These are phyloP conservation scores for Chloroceryle aenea DNA, from an alignment of 2,113 vertebrate species.

Conservation along the genomic window DNA sequence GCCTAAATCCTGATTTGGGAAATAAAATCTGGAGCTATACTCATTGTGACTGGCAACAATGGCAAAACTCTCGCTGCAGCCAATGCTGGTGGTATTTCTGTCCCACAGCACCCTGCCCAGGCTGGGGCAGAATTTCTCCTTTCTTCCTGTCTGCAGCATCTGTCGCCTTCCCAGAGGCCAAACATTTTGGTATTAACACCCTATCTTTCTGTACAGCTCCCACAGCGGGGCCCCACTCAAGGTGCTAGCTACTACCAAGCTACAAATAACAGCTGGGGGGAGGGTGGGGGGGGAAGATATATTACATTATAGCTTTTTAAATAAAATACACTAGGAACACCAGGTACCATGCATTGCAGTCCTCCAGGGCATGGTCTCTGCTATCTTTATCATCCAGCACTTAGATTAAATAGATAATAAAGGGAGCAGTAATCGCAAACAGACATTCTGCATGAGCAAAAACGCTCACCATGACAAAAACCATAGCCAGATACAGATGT, in stretches of 20 bases:
- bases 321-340: background rate
- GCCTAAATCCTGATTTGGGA: background rate
- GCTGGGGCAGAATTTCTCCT: background rate
- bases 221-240: fast-evolving
- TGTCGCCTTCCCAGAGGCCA: background rate
- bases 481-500: background rate
- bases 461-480: slow-evolving; percentile 2
- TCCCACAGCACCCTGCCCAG: fast-evolving
- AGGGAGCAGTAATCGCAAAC: background rate
- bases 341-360: background rate
- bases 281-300: background rate
- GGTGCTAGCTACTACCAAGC: background rate
- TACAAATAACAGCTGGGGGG: background rate
- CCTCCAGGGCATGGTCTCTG: background rate
- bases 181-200: background rate
- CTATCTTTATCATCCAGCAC: slow-evolving; percentile 1
- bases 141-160: background rate
- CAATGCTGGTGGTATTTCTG: background rate
- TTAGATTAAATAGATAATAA: background rate
- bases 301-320: background rate
- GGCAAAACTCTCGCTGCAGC: background rate
- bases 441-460: background rate
- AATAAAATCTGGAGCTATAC: background rate
- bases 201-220: background rate
- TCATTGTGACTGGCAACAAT: background rate